Evolutionary conservation across 2,888 invertebrate species (phyloP).

Genomic region (Dichetophora obliterata): DNA sequence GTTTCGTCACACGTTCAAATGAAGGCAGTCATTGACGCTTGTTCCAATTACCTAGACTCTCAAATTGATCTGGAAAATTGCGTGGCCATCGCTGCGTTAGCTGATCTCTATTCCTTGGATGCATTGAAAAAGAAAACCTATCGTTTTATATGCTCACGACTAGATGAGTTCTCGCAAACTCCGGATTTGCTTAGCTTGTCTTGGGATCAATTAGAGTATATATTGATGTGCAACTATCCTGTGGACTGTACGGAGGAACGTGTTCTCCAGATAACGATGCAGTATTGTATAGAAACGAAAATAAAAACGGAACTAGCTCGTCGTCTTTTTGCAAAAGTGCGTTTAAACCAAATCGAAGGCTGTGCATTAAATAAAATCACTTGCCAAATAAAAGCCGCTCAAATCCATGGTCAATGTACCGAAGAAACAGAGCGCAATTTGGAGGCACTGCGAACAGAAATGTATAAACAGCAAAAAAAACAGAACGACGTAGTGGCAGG

Average conservation of each 20-base stretch:
- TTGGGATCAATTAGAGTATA: slow-evolving; percentile 74
- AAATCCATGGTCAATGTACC: not conserved
- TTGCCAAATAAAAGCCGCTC: not conserved
- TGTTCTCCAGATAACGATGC: slow-evolving; percentile 73
- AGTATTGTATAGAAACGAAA: slow-evolving; percentile 71
- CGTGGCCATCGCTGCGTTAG: slow-evolving; percentile 78
- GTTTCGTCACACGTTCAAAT: slow-evolving; percentile 79
- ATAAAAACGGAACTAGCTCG: slow-evolving; percentile 49
- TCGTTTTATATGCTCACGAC: slow-evolving; percentile 76
- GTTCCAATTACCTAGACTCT: slow-evolving; percentile 76
- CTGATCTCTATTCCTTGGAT: slow-evolving; percentile 77
- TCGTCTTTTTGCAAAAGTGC: slow-evolving; percentile 57
- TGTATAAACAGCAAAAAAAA: slow-evolving; percentile 48
- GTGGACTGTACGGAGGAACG: slow-evolving; percentile 78
- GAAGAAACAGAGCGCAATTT: slow-evolving; percentile 17
- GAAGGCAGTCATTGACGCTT: slow-evolving; percentile 76
- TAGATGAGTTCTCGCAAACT: slow-evolving; percentile 74
- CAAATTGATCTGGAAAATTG: slow-evolving; percentile 80
- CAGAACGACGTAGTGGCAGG: slow-evolving; percentile 20
- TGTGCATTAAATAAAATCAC: slow-evolving; percentile 46
- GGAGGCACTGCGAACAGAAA: slow-evolving; percentile 43
- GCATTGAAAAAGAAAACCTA: slow-evolving; percentile 75
- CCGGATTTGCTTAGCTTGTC: slow-evolving; percentile 75
- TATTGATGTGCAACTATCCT: slow-evolving; percentile 77
- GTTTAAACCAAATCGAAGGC: slow-evolving; percentile 58